Evolutionary conservation across 2,888 invertebrate genomes (phyloP), one percentile per base, ranked within the genome.

Genomic region (Nephrocerus scutellatus): DNA sequence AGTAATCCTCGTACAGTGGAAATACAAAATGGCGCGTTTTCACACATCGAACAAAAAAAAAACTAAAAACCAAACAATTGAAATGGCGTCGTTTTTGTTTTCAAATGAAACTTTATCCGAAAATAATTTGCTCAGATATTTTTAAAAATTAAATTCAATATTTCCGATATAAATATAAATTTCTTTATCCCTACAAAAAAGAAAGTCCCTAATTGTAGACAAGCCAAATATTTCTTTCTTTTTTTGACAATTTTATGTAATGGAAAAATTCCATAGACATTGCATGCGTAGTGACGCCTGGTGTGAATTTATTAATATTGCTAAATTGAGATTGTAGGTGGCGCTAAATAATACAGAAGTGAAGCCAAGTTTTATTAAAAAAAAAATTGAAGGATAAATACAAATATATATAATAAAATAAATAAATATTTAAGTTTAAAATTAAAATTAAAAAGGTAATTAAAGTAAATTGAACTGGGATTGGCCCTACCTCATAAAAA

Each of bases 1-100:
- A n/a, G 13, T n/a, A 30, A 22, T 23, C 28, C 28, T 22, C 28
- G 30, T 5, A 25, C 25, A 32, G 28, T 35, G 31, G 37, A 49
- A 49, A 49, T 47, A 48, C 52, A 52, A 52, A 52, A 52, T 52
- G 52, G 52, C 52, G 52, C 52, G 50, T 46, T 46, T 43, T 43
- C 37, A 38, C 39, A 34, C 31, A 23, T 35, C 24, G 39, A 36
- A 37, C 42, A 41, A 16, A 12, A 18, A 30, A 12, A 12, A 12
- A 9, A 9, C 12, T 15, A 20, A 7, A 30, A 16, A 4, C 18
- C 16, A 15, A 12, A 18, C 10, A n/a, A 10, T 30, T 8, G n/a
- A n/a, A n/a, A n/a, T n/a, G n/a, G n/a, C n/a, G n/a, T n/a, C n/a
- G n/a, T n/a, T n/a, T n/a, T n/a, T n/a, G n/a, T n/a, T n/a, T n/a